Conservation (phyloP, 2,888 invertebrate species). For the Theristus sp. region DNA sequence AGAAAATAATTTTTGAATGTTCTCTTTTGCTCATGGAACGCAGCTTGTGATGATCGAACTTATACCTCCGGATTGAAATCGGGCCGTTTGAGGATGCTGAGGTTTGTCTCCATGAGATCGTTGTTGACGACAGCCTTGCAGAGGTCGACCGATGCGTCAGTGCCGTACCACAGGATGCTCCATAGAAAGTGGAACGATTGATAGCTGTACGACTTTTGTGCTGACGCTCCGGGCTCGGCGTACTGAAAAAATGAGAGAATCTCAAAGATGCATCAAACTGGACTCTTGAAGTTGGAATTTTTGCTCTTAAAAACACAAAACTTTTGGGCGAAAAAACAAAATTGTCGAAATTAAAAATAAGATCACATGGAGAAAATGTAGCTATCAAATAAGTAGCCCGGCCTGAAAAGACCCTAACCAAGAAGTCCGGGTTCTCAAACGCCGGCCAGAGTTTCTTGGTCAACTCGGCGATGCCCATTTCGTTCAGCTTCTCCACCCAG, state of each 20-base stretch:
- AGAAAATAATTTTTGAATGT: too few relatives aligned
- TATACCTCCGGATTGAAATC: not conserved
- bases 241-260: not conserved
- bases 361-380: too few relatives aligned
- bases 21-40: too few relatives aligned
- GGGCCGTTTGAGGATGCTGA: not conserved
- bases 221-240: not conserved
- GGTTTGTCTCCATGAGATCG: not conserved
- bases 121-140: not conserved
- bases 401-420: not conserved
- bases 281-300: too few relatives aligned
- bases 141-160: not conserved
- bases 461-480: not conserved
- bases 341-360: too few relatives aligned
- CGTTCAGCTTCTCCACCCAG: not conserved
- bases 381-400: too few relatives aligned
- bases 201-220: not conserved
- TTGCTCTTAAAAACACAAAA: too few relatives aligned
- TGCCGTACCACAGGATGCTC: not conserved
- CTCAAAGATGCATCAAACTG: not conserved
- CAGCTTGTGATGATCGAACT: too few relatives aligned
- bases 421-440: not conserved
- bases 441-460: not conserved
- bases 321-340: too few relatives aligned
- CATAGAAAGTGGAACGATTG: not conserved